Evolutionary conservation across 2,888 invertebrate species (phyloP).

Genomic region (Lasioglossum calceatum): DNA sequence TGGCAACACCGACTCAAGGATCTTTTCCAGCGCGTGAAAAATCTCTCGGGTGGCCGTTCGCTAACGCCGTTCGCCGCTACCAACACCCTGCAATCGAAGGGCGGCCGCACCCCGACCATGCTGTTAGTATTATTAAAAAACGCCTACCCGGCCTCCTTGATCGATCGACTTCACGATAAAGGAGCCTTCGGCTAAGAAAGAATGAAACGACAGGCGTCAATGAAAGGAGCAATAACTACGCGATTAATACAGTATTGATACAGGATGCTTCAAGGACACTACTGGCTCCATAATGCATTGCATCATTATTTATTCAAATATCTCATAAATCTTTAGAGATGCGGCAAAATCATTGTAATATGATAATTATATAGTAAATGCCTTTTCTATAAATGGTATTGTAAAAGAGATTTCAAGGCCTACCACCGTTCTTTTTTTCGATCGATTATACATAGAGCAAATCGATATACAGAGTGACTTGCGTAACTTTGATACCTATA

Average conservation of each 20-base stretch:
- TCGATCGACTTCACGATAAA: conserved; percentile 49
- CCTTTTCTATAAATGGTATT: not conserved
- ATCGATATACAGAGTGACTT: no score
- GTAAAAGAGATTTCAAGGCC: not conserved
- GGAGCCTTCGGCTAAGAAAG: conserved; percentile 42
- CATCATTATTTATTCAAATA: not conserved
- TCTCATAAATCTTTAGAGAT: not conserved
- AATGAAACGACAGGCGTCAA: conserved; percentile 29
- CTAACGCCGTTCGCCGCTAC: conserved; percentile 68
- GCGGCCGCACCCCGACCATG: conserved; percentile 34
- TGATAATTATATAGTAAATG: not conserved
- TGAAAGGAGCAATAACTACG: conserved; percentile 2
- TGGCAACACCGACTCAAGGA: conserved; percentile 71
- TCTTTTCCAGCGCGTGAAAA: conserved; percentile 72
- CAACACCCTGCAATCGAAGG: conserved; percentile 70
- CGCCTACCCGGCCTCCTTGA: conserved; percentile 21
- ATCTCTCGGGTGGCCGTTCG: conserved; percentile 62
- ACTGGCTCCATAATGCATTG: not conserved
- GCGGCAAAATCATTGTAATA: not conserved
- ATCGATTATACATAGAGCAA: no score
- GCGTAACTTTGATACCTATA: no score
- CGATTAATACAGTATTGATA: not conserved
- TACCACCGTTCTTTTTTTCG: not conserved
- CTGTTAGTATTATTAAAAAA: conserved; percentile 62
- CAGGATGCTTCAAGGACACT: conserved; percentile 21